phyloP scores from a whole-genome alignment of 2,113 vertebrate genomes.

The Siphamia tubifer region DNA sequence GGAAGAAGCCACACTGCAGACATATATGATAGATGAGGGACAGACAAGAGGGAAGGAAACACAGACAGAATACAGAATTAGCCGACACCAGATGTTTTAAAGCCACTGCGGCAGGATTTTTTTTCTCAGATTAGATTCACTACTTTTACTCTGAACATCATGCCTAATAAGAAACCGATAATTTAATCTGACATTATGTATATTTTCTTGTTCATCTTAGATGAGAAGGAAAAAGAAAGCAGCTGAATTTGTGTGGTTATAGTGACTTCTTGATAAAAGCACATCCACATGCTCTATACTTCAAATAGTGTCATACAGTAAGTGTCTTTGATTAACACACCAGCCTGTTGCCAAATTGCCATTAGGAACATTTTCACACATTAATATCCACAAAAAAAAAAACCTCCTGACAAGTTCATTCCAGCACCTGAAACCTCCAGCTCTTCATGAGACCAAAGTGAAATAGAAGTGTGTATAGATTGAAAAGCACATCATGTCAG shows the following conservation, averaged over 20 bases:
- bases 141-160: background rate
- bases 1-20: conserved; percentile 91
- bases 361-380: conserved; percentile 14
- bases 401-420: conserved; percentile 22
- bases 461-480: background rate
- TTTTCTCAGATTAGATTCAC: background rate
- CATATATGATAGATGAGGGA: too few species aligned
- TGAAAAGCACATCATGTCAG: background rate
- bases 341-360: conserved; percentile 14
- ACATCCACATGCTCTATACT: conserved; percentile 44
- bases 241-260: background rate
- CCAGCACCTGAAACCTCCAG: conserved; percentile 32
- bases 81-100: background rate
- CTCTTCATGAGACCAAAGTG: background rate
- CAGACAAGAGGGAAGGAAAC: background rate
- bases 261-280: conserved; percentile 13
- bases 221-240: background rate
- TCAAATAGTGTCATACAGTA: background rate
- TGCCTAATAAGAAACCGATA: background rate
- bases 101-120: background rate
- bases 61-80: background rate
- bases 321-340: background rate
- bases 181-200: too few species aligned
- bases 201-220: background rate
- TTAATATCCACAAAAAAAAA: conserved; percentile 7